These are phyloP conservation scores for Rhinella marina DNA, from an alignment of 2,797 vertebrate genomes.

Conservation along the genomic window DNA sequence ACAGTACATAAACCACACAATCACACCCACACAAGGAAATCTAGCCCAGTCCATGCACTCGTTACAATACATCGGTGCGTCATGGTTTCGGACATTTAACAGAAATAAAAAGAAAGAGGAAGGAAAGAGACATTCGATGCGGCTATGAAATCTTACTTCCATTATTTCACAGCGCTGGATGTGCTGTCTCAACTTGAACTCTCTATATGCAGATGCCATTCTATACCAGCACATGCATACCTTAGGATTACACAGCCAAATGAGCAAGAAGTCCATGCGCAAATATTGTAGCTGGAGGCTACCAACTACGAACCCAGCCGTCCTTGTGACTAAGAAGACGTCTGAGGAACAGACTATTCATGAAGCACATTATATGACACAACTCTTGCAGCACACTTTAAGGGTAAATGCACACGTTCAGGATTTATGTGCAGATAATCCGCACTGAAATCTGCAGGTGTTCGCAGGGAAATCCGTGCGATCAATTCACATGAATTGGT, in stretches of 20 bases:
- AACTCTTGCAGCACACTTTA: too few species aligned
- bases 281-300: conserved; percentile 39
- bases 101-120: conserved; percentile 35
- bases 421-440: too few species aligned
- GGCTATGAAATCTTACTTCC: not conserved
- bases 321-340: not conserved
- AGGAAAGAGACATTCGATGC: conserved; percentile 22
- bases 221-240: conserved; percentile 45
- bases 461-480: too few species aligned
- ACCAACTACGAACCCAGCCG: not conserved
- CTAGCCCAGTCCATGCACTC: not conserved
- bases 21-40: conserved; percentile 1
- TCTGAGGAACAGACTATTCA: too few species aligned
- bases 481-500: too few species aligned
- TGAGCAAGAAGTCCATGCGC: not conserved
- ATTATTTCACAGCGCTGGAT: not conserved
- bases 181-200: conserved; percentile 41
- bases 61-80: not conserved
- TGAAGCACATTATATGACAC: not conserved
- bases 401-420: too few species aligned
- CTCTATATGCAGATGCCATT: not conserved
- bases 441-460: too few species aligned
- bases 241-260: conserved; percentile 31
- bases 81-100: conserved; percentile 21
- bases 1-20: not conserved